Evolutionary conservation across 2,113 vertebrate species (phyloP).

Genomic region (Telmatochromis sp.): DNA sequence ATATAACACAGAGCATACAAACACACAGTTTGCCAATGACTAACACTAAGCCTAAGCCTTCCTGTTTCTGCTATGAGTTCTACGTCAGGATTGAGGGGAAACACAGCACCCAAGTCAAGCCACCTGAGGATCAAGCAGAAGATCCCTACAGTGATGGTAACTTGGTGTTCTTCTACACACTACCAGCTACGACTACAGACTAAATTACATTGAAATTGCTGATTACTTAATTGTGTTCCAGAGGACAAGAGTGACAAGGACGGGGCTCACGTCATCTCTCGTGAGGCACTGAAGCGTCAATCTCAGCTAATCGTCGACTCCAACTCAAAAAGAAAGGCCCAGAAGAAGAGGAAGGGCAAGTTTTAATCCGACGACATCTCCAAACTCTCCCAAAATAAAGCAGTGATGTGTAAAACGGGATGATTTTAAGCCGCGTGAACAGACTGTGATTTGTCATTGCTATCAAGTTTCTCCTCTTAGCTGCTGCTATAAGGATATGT

Average conservation of each 20-base stretch:
- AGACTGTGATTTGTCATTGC: not conserved
- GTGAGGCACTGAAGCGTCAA: slow-evolving; percentile 73
- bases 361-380: slow-evolving; percentile 3
- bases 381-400: not conserved
- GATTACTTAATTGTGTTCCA: slow-evolving; percentile 19
- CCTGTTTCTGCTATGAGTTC: slow-evolving; percentile 61
- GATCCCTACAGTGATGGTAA: slow-evolving; percentile 72
- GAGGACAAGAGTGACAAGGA: slow-evolving; percentile 77
- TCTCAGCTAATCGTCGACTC: slow-evolving; percentile 81
- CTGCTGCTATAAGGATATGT: not conserved
- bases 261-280: slow-evolving; percentile 65
- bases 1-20: not conserved
- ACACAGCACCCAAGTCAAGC: slow-evolving; percentile 74
- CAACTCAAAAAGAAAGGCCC: slow-evolving; percentile 74
- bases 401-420: not conserved
- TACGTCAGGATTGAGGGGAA: slow-evolving; percentile 73
- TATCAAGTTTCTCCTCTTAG: not conserved
- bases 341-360: slow-evolving; percentile 68
- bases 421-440: not conserved
- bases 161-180: not conserved
- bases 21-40: not conserved
- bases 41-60: not conserved
- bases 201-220: not conserved
- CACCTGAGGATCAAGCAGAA: slow-evolving; percentile 49
- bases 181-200: not conserved